Base-by-base conservation (phyloP, 2,113 vertebrate genomes). In the Brachirus orientalis region DNA sequence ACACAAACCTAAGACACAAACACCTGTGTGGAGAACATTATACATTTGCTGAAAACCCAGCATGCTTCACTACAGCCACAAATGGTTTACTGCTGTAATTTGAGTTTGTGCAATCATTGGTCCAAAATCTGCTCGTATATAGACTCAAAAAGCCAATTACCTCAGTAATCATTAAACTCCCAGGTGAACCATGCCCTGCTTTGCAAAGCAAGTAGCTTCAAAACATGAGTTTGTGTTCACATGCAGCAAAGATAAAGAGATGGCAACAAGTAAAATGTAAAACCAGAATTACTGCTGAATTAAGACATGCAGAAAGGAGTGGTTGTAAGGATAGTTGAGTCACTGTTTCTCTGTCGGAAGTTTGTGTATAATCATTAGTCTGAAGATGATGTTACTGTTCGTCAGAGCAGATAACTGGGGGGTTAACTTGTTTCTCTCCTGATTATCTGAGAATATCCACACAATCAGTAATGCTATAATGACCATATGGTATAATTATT, bases 151-250 rank as follows among this genome's bases (percentile, higher is more conserved):
- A 59, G 52, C 17, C 66, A 71, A 52, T 48, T 13, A 69, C 61
- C 13, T 63, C 8, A 63, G 37, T 43, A 80, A 86, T 85, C 36
- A 85, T 89, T 87, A 87, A 87, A 57, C 69, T 20, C 48, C 57
- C 3, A 60, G 63, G 13, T 69, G 74, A 59, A 79, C 75, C 36
- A 52, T 72, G 69, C 22, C 60, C 67, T 64, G 37, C 20, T 44
- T 3, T 14, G 45, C 38, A 7, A 44, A 73, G 33, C 10, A n/a
- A 36, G 8, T 6, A 18, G n/a, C 10, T 11, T 45, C 12, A 1
- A 14, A n/a, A n/a, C n/a, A n/a, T n/a, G n/a, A 18, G 1, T 52
- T 28, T 44, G 53, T 10, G 63, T 52, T 38, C 16, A 60, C 10
- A 14, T 16, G 43, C 35, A 40, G 28, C 13, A 11, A 47, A 59